Base-by-base conservation (phyloP, 2,797 vertebrate genomes). In the Silurus lanzhouensis region DNA sequence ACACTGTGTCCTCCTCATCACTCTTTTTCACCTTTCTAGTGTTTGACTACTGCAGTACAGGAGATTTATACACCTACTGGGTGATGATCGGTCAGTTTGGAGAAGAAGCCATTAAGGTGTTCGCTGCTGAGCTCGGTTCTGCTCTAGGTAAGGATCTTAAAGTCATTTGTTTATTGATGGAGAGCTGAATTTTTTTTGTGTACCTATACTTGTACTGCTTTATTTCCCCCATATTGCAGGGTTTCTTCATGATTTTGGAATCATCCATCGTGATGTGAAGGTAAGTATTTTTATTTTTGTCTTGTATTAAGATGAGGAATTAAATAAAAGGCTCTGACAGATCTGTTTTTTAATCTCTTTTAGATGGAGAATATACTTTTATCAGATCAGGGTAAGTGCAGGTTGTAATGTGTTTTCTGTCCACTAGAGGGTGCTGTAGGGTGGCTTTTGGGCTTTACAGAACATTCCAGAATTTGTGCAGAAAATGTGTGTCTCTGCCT, bases 291-390 rank as follows among this genome's bases (percentile, higher is more conserved):
- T n/a, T 61, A 7, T 2, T 20, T 22, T 10, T 52, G 5, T 27
- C 22, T 27, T 5, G 6, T 61, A 22, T 75, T 19, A 48, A 81
- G 44, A 52, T 57, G 22, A 75, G 8, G 17, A 31, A 27, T 55
- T 25, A 19, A 31, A 77, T 44, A 12, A 81, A 19, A n/a, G 46
- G 38, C 38, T 83, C 82, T 77, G 55, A 31, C 15, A 31, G 9
- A 20, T 71, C 25, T 48, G 22, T 60, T 66, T 76, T 76, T 58
- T 57, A 25, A 81, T 20, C 20, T 83, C 87, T 88, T 96, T 89
- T 92, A 99, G 97, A 97, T 99, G 97, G 97, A 98, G 88, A 98
- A 98, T 90, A 94, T 98, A 75, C 96, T 98, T 61, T 89, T 98
- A 88, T 97, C 95, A 89, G 96, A 99, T 87, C 92, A 95, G 87